A percentile compares a stretch with the other conserved stretches of the same genome.
These are phyloP conservation scores for Alouatta palliata DNA, from an alignment of 2,113 vertebrate species.

Conservation along the genomic window DNA sequence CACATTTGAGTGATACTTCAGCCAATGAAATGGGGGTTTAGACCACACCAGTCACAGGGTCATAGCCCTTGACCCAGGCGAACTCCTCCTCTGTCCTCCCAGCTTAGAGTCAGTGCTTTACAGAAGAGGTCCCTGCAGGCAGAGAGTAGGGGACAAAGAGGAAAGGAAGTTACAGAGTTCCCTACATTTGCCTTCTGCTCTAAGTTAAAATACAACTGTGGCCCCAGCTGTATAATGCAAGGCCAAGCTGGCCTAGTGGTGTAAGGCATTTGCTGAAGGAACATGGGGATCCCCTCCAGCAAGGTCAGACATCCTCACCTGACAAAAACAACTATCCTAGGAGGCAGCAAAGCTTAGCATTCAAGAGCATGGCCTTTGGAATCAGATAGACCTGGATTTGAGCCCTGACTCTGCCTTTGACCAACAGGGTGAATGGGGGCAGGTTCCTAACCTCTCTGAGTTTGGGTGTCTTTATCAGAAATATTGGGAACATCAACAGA, in stretches of 20 bases:
- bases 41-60: too few relatives aligned
- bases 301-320: background rate
- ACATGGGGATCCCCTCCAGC: background rate
- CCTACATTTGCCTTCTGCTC: too few relatives aligned
- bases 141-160: fast-evolving
- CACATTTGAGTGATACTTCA: background rate
- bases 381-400: background rate
- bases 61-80: too few relatives aligned
- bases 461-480: background rate
- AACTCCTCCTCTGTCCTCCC: background rate
- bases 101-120: fast-evolving
- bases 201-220: fast-evolving
- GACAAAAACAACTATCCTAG: fast-evolving
- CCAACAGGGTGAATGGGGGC: background rate
- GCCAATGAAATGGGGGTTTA: background rate
- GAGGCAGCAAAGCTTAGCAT: background rate
- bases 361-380: background rate
- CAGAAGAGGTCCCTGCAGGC: background rate
- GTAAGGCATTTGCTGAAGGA: background rate
- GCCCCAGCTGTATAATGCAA: fast-evolving
- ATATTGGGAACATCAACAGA: background rate
- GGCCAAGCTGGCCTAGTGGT: background rate
- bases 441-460: background rate
- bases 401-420: background rate
- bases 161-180: too few relatives aligned